phyloP scores from a whole-genome alignment of 2,888 invertebrate genomes.

The Tanaodytes sp. region DNA sequence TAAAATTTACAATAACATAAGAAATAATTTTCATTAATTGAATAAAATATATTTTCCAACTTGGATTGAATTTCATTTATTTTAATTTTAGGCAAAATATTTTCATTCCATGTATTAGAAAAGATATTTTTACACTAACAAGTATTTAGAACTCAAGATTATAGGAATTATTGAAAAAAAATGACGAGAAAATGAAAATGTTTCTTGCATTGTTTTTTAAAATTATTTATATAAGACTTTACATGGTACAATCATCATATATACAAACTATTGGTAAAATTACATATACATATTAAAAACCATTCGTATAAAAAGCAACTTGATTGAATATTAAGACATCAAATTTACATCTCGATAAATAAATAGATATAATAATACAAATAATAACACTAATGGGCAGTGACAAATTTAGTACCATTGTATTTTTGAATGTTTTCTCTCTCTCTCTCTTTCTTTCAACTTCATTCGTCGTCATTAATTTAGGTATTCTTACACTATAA shows the following conservation, averaged over 20 bases:
- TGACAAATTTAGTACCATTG: too few relatives aligned
- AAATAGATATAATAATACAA: conserved; percentile 22
- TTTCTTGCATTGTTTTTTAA: conserved; percentile 22
- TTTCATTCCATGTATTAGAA: background rate
- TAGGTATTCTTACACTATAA: too few relatives aligned
- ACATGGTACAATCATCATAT: conserved; percentile 49
- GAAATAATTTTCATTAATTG: conserved; percentile 36
- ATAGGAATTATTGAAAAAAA: too few relatives aligned
- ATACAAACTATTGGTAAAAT: conserved; percentile 48
- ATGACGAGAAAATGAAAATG: too few relatives aligned
- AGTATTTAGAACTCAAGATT: too few relatives aligned
- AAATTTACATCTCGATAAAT: conserved; percentile 29
- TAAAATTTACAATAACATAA: conserved; percentile 61
- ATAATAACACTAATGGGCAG: too few relatives aligned
- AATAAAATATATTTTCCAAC: background rate
- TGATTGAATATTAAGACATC: conserved; percentile 28
- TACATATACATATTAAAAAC: conserved; percentile 39
- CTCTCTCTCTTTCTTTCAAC: too few relatives aligned
- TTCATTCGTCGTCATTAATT: too few relatives aligned
- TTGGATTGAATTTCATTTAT: background rate
- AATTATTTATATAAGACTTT: conserved; percentile 52
- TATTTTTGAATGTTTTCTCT: too few relatives aligned
- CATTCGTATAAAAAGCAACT: conserved; percentile 47
- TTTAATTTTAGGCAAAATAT: background rate
- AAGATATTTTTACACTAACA: too few relatives aligned